Base-by-base conservation (phyloP, 1,140 invertebrate genomes). In the Ericerus pela region DNA sequence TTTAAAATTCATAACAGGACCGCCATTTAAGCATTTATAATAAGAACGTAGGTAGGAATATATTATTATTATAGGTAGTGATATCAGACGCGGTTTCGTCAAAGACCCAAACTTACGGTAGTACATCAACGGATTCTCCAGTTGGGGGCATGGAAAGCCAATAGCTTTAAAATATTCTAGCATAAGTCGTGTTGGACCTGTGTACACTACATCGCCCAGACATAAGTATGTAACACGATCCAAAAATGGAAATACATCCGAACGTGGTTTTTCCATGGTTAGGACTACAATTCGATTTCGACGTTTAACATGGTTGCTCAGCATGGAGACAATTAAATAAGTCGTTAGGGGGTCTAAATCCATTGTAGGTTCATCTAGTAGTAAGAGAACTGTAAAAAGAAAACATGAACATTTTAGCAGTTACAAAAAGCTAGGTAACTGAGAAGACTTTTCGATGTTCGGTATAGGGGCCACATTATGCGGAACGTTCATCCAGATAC, bases 41-140 rank as follows among this genome's bases (percentile, higher is more conserved):
- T n/a, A n/a, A n/a, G n/a, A n/a, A n/a, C n/a, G n/a, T n/a, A n/a
- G n/a, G n/a, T n/a, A n/a, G n/a, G n/a, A n/a, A n/a, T n/a, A n/a
- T n/a, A n/a, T n/a, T n/a, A n/a, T n/a, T n/a, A n/a, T n/a, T n/a
- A n/a, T n/a, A n/a, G n/a, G n/a, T n/a, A n/a, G n/a, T n/a, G n/a
- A n/a, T n/a, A n/a, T n/a, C n/a, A n/a, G n/a, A n/a, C n/a, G n/a
- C n/a, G n/a, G n/a, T n/a, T n/a, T n/a, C n/a, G n/a, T n/a, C n/a
- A n/a, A n/a, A n/a, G 43, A 51, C 12, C 20, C 16, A 29, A 57
- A 79, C 85, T 81, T 75, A 88, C 85, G 70, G 68, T 93, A 93
- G 71, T 93, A 94, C 87, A 92, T 93, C 0, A 94, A 70, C 0
- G 89, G 89, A 68, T 93, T 93, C 68, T 93, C 89, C 38, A 92